Evolutionary conservation across 2,113 vertebrate species (phyloP).

Genomic region (Heptranchias perlo): DNA sequence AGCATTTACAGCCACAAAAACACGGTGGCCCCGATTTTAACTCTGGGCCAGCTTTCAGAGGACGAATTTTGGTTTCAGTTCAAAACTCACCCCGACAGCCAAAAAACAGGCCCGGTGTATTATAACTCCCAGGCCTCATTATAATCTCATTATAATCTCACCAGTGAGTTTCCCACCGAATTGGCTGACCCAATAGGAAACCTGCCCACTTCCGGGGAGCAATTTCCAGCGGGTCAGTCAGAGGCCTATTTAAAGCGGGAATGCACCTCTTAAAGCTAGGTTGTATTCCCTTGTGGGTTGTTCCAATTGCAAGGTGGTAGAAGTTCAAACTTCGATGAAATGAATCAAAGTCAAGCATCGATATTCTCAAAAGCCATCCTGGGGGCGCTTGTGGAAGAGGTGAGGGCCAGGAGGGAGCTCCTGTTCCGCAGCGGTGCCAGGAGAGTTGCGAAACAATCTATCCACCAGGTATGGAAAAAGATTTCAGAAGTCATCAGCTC

Average conservation of each 20-base stretch:
- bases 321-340: not conserved
- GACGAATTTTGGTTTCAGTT: not conserved
- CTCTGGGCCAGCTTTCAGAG: not conserved
- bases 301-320: not conserved
- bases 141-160: not conserved
- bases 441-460: not conserved
- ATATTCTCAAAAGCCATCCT: not conserved
- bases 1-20: not conserved
- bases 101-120: not conserved
- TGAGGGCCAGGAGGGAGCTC: not conserved
- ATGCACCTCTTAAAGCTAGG: not conserved
- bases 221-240: not conserved
- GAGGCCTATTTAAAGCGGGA: not conserved
- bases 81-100: not conserved
- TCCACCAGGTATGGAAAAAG: not conserved
- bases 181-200: not conserved
- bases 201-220: not conserved
- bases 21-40: not conserved
- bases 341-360: not conserved
- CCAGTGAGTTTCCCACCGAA: not conserved
- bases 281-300: not conserved
- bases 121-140: not conserved
- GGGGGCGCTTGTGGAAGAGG: not conserved
- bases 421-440: not conserved
- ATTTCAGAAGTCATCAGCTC: not conserved